Evolutionary conservation across 2,888 invertebrate genomes (phyloP).

Genomic region (Polia nebulosa): DNA sequence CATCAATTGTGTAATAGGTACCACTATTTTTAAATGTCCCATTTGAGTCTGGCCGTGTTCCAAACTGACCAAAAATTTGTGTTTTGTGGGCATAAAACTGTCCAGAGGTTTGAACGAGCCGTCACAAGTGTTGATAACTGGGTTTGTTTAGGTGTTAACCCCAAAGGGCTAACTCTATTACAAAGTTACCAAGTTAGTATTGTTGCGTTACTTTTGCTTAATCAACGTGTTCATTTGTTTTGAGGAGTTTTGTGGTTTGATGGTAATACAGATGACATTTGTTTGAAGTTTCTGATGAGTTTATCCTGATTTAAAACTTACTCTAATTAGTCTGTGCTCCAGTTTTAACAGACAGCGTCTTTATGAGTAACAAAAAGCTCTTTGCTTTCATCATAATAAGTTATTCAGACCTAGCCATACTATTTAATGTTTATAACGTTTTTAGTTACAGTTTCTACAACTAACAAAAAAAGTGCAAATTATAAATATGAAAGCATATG

Average conservation of each 20-base stretch:
- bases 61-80: slow-evolving; percentile 50
- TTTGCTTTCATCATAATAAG: not conserved
- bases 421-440: not conserved
- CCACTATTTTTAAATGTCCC: slow-evolving; percentile 59
- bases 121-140: slow-evolving; percentile 56
- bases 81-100: slow-evolving; percentile 41
- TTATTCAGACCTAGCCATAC: not conserved
- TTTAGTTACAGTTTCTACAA: not conserved
- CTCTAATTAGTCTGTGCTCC: not conserved
- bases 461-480: not conserved
- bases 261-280: slow-evolving; percentile 32
- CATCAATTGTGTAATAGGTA: slow-evolving; percentile 51
- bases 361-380: not conserved
- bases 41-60: slow-evolving; percentile 58
- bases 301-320: not conserved
- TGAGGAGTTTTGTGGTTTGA: slow-evolving; percentile 44
- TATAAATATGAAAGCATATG: too few relatives aligned
- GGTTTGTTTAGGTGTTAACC: slow-evolving; percentile 66
- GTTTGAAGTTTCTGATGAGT: slow-evolving; percentile 16
- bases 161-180: slow-evolving; percentile 62
- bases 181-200: slow-evolving; percentile 55
- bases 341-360: not conserved
- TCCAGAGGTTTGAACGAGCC: slow-evolving; percentile 27
- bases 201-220: slow-evolving; percentile 63
- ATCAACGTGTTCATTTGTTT: slow-evolving; percentile 63